Evolutionary conservation across 2,888 invertebrate species (phyloP).

Genomic region (Megalurothrips usitatus): DNA sequence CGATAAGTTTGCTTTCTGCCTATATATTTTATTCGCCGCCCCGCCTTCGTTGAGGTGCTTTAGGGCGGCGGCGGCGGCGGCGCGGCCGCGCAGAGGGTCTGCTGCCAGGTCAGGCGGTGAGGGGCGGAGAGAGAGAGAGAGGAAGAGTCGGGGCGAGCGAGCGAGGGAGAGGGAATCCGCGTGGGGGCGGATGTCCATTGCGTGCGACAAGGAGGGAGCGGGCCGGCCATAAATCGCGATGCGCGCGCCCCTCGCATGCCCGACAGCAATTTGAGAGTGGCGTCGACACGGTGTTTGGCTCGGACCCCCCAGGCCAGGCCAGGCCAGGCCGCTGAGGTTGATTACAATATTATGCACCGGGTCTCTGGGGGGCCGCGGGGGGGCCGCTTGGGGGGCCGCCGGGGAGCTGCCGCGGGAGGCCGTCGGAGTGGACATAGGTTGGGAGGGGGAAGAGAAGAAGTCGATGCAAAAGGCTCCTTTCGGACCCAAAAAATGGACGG

Average conservation of each 20-base stretch:
- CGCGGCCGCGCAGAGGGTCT: no score
- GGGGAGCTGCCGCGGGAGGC: no score
- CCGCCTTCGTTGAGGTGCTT: no score
- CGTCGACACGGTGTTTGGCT: slow-evolving; percentile 17
- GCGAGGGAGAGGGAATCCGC: background rate
- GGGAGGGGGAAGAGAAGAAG: no score
- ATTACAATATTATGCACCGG: slow-evolving; percentile 17
- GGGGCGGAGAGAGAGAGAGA: background rate
- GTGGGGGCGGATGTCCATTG: background rate
- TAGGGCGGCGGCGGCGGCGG: no score
- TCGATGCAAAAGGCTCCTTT: no score
- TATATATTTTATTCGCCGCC: no score
- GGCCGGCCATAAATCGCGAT: slow-evolving; percentile 16
- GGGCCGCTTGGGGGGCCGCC: background rate
- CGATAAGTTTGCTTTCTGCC: no score
- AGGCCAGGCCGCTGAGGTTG: background rate
- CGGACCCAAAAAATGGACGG: no score
- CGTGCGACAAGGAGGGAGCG: no score
- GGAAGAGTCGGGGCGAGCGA: background rate
- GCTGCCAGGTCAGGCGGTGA: no score
- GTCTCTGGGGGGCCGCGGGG: background rate
- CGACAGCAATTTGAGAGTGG: background rate
- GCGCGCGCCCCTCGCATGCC: background rate
- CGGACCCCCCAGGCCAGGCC: background rate
- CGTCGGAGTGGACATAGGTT: no score